Evolutionary conservation across 2,797 vertebrate species (phyloP).

Genomic region (Chelon labrosus): DNA sequence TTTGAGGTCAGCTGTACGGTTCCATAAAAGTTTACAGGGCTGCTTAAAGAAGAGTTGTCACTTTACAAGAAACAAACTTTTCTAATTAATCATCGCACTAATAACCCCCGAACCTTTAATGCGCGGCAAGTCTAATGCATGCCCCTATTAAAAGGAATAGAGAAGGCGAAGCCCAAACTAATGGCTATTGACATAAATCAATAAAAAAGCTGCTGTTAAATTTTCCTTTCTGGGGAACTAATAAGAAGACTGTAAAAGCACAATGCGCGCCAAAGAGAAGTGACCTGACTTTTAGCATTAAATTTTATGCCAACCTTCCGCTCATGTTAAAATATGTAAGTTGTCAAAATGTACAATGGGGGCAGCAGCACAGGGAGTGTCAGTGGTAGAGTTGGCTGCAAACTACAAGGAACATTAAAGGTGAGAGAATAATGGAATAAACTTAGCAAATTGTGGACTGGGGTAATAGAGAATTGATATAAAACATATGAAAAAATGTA

Average conservation of each 20-base stretch:
- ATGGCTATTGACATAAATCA: conserved; percentile 84
- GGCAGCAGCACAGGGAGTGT: conserved; percentile 49
- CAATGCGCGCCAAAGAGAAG: conserved; percentile 74
- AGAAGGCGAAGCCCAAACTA: conserved; percentile 71
- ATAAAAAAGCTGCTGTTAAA: conserved; percentile 81
- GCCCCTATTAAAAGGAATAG: conserved; percentile 72
- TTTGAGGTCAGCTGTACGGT: conserved; percentile 93
- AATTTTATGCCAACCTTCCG: conserved; percentile 74
- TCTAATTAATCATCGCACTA: conserved; percentile 85
- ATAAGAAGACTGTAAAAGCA: conserved; percentile 82
- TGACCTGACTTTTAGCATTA: conserved; percentile 75
- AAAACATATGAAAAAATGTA: neutral
- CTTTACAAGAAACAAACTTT: conserved; percentile 88
- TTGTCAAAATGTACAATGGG: conserved; percentile 65
- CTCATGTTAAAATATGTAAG: conserved; percentile 76
- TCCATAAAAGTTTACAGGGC: conserved; percentile 95
- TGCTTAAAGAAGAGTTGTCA: conserved; percentile 87
- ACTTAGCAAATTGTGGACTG: conserved; percentile 7
- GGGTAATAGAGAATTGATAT: conserved; percentile 3
- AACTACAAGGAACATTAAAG: conserved; percentile 27
- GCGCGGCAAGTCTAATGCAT: conserved; percentile 62
- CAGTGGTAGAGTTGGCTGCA: conserved; percentile 46
- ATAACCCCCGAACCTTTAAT: conserved; percentile 78
- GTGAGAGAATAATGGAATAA: conserved; percentile 26
- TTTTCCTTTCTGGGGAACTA: conserved; percentile 77